phyloP scores from a whole-genome alignment of 37 sponge, comb jelly and placozoan species.

The Sycon ciliatum region DNA sequence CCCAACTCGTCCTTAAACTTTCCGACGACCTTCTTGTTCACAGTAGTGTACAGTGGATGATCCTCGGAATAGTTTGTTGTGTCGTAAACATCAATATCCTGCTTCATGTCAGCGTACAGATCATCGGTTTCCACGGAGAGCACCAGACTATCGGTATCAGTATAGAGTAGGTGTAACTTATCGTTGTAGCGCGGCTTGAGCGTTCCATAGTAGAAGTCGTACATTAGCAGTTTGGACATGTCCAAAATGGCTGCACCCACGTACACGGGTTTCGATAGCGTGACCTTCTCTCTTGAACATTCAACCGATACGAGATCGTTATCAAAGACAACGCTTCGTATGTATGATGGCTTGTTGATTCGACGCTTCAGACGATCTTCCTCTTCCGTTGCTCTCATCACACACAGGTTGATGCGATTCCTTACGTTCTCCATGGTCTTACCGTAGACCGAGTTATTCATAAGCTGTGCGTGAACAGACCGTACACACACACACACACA shows the following conservation, averaged over 20 bases:
- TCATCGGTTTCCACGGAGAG: too few relatives aligned
- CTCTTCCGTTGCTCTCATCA: too few relatives aligned
- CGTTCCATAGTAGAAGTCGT: conserved; percentile 2
- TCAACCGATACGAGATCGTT: too few relatives aligned
- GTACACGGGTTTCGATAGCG: conserved; percentile 6
- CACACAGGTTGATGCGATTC: not conserved
- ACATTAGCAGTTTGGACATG: conserved; percentile 14
- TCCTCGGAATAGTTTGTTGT: not conserved
- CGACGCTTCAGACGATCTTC: too few relatives aligned
- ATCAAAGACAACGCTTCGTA: too few relatives aligned
- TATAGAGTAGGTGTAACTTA: too few relatives aligned
- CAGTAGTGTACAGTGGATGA: not conserved
- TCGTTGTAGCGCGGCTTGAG: not conserved
- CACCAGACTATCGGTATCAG: too few relatives aligned
- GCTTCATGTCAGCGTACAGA: too few relatives aligned
- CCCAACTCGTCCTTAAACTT: conserved; percentile 14
- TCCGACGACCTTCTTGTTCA: not conserved
- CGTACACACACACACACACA: too few relatives aligned
- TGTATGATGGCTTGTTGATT: too few relatives aligned
- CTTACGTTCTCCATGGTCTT: conserved; percentile 23
- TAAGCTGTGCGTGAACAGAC: too few relatives aligned
- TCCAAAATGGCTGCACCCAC: conserved; percentile 17
- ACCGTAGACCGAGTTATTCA: conserved; percentile 13
- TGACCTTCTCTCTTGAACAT: too few relatives aligned
- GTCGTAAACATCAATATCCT: not conserved